These are phyloP conservation scores for Rhadinocentrus ornatus DNA, from an alignment of 2,797 vertebrate species.

Conservation along the genomic window DNA sequence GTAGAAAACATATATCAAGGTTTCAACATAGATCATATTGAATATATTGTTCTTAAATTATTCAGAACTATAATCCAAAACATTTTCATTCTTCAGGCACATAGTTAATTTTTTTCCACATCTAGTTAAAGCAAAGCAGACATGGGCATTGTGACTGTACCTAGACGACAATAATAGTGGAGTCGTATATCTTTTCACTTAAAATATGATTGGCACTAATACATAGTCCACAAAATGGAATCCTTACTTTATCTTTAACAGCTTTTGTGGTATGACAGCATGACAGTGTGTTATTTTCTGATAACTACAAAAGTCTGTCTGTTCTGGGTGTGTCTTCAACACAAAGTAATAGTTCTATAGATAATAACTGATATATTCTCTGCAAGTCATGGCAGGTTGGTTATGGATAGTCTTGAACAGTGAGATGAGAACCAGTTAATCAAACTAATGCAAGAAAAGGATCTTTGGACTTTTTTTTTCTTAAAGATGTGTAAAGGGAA, in stretches of 20 bases:
- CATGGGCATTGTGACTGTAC: constrained; percentile 21
- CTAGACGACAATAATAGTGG: constrained; percentile 21
- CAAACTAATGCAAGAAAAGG: constrained; percentile 6
- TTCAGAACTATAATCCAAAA: constrained; percentile 18
- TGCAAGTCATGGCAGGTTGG: constrained; percentile 17
- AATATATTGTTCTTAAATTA: not conserved
- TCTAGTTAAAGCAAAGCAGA: constrained; percentile 20
- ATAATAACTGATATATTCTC: constrained; percentile 12
- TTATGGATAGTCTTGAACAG: constrained; percentile 7
- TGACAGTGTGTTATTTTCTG: constrained; percentile 41
- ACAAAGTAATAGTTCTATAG: constrained; percentile 28
- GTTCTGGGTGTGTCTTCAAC: constrained; percentile 22
- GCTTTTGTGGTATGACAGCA: constrained; percentile 28
- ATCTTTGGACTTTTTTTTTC: not conserved
- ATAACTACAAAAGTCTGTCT: constrained; percentile 37
- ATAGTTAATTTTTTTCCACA: constrained; percentile 2
- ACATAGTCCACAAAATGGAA: constrained; percentile 39
- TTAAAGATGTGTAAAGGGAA: not conserved
- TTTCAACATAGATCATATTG: not conserved
- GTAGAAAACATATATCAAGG: not conserved
- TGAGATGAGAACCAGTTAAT: not conserved
- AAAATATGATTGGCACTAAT: constrained; percentile 27
- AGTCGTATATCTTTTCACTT: constrained; percentile 13
- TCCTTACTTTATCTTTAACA: constrained; percentile 45
- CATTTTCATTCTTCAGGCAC: constrained; percentile 2